Conservation (phyloP, 2,113 vertebrate species). For the Gavia stellata region DNA sequence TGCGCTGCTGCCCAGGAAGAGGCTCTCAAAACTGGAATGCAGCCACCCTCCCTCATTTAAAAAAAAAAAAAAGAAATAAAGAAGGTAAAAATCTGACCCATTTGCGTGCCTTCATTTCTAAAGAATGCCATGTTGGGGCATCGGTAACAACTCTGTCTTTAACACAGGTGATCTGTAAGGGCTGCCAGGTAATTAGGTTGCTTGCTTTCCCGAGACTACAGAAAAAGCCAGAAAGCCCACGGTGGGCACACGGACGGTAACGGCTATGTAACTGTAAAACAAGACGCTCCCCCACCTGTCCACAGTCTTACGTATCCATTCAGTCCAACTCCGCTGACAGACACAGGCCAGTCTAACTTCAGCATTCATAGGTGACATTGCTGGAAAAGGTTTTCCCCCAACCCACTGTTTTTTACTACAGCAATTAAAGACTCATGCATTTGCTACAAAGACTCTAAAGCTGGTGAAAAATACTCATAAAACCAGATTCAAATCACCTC, state of each 20-base stretch:
- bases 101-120: not conserved
- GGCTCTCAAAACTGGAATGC: not conserved
- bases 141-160: not conserved
- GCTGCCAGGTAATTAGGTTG: not conserved
- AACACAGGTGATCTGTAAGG: not conserved
- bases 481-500: not conserved
- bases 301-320: not conserved
- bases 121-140: not conserved
- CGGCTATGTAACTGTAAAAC: not conserved
- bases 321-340: not conserved
- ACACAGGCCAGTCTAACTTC: not conserved
- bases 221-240: not conserved
- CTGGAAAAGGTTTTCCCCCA: not conserved
- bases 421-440: not conserved
- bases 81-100: not conserved
- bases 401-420: not conserved
- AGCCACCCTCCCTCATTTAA: not conserved
- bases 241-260: accelerated
- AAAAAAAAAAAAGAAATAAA: not conserved
- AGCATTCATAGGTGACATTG: not conserved
- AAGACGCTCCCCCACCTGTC: not conserved
- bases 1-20: not conserved
- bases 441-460: not conserved
- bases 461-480: not conserved
- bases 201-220: not conserved